Percentiles rank a stretch among this genome's conserved stretches.
Evolutionary conservation across 2,797 vertebrate species (phyloP).

Genomic region (Heteromormyrus szaboi): DNA sequence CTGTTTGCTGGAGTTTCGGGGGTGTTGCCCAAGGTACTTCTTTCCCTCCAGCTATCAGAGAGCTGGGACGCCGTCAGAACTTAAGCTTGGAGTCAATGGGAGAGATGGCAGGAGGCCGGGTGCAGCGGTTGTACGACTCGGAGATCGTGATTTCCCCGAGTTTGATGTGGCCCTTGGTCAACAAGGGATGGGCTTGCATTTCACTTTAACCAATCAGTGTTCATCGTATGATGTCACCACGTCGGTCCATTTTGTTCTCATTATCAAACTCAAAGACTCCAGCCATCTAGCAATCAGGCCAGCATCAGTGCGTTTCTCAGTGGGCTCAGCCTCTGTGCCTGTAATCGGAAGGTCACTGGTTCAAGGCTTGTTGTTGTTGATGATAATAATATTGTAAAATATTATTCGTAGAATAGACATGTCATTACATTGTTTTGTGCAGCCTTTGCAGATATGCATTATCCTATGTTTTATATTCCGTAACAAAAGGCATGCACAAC

Average conservation of each 20-base stretch:
- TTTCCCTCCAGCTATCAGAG: not conserved
- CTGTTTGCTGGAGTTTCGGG: constrained; percentile 78
- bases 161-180: not conserved
- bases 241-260: not conserved
- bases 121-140: not conserved
- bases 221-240: not conserved
- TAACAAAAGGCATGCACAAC: not conserved
- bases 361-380: not conserved
- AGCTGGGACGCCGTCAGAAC: not conserved
- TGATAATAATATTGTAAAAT: not conserved
- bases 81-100: no score
- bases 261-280: not conserved
- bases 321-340: not conserved
- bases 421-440: not conserved
- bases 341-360: not conserved
- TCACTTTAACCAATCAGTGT: not conserved
- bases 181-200: not conserved
- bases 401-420: not conserved
- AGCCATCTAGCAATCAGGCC: not conserved
- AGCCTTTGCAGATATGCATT: not conserved
- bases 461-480: not conserved
- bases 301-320: not conserved
- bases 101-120: not conserved
- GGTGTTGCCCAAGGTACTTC: constrained; percentile 73
- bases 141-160: not conserved